phyloP scores from a whole-genome alignment of 2,888 invertebrate species.

The Pterostichus niger region DNA sequence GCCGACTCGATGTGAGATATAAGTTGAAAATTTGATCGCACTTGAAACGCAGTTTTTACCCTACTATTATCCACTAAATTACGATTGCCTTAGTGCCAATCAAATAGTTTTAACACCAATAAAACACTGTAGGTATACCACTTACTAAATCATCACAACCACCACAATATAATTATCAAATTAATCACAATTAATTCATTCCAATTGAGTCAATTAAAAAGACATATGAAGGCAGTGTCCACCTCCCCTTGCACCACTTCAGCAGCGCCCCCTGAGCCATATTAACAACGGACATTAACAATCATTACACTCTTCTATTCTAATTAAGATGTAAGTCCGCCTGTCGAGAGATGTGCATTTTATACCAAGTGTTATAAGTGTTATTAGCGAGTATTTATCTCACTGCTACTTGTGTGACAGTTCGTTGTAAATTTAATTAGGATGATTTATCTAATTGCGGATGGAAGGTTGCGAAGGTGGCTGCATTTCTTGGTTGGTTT shows the following conservation, averaged over 20 bases:
- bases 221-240: background rate
- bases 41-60: too few species aligned
- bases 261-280: background rate
- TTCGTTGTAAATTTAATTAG: slow-evolving; percentile 43
- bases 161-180: slow-evolving; percentile 36
- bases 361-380: slow-evolving; percentile 29
- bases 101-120: background rate
- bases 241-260: background rate
- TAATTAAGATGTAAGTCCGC: slow-evolving; percentile 45
- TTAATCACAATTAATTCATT: slow-evolving; percentile 46
- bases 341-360: slow-evolving; percentile 4
- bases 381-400: slow-evolving; percentile 44
- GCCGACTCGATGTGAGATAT: too few species aligned
- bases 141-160: background rate
- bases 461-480: background rate
- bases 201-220: slow-evolving; percentile 24
- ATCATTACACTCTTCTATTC: slow-evolving; percentile 50
- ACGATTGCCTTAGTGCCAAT: too few species aligned
- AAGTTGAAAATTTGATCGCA: too few species aligned
- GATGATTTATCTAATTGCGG: slow-evolving; percentile 36
- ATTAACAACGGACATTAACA: slow-evolving; percentile 34
- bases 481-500: slow-evolving; percentile 1
- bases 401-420: slow-evolving; percentile 15
- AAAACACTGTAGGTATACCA: background rate
- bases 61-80: too few species aligned